These are phyloP conservation scores for Leptopilina syphax DNA, from an alignment of 2,888 invertebrate species.

Conservation along the genomic window DNA sequence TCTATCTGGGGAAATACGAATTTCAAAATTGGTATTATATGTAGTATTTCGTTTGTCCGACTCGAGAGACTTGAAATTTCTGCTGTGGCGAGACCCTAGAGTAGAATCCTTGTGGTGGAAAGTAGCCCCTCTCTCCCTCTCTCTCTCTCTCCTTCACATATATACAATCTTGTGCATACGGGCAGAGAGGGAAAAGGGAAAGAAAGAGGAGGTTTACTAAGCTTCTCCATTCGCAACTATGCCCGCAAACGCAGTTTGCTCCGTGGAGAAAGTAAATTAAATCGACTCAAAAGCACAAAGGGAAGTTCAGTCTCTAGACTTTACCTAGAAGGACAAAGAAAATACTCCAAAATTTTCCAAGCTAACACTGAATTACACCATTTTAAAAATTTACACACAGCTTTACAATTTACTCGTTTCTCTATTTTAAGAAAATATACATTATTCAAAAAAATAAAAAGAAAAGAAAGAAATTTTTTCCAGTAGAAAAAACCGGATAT, in stretches of 20 bases:
- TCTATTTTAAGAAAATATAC: slow-evolving; percentile 41
- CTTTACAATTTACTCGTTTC: slow-evolving; percentile 39
- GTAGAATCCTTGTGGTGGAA: slow-evolving; percentile 46
- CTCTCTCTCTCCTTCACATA: too few species aligned
- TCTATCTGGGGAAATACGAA: slow-evolving; percentile 51
- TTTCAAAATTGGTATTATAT: slow-evolving; percentile 51
- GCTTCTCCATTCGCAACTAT: slow-evolving; percentile 37
- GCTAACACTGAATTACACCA: slow-evolving; percentile 2
- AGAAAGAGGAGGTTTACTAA: neutral
- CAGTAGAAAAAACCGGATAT: too few species aligned
- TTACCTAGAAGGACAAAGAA: slow-evolving; percentile 35
- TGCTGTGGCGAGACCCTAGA: slow-evolving; percentile 37
- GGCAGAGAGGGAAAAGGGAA: neutral
- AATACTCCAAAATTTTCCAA: slow-evolving; percentile 11
- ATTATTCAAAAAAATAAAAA: neutral
- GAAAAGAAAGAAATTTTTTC: too few species aligned
- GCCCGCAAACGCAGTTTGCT: slow-evolving; percentile 35
- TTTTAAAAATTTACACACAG: slow-evolving; percentile 12
- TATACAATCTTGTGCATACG: slow-evolving; percentile 38
- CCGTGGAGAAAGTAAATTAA: slow-evolving; percentile 23
- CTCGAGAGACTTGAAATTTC: slow-evolving; percentile 45
- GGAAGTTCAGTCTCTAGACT: slow-evolving; percentile 28
- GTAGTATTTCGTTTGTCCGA: slow-evolving; percentile 51
- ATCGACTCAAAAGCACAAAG: slow-evolving; percentile 33
- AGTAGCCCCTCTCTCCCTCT: neutral